Conservation (phyloP, 2,113 vertebrate species). For the Equus przewalskii region DNA sequence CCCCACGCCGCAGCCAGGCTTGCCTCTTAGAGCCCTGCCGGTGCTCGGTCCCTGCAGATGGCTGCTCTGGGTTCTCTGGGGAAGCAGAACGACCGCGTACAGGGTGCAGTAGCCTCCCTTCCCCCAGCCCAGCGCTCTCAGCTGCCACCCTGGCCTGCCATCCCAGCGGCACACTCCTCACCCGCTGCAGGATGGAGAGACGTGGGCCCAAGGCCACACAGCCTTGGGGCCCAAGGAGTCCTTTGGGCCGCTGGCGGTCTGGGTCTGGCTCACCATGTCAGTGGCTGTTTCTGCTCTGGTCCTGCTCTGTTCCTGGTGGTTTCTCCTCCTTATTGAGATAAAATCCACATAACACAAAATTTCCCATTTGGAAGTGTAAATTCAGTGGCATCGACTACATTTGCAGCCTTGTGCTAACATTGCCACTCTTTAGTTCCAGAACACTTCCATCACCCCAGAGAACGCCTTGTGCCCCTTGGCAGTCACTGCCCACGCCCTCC, state of each 20-base stretch:
- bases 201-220: neutral
- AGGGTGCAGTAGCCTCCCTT: too few relatives aligned
- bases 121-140: too few relatives aligned
- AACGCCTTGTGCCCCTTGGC: rapidly evolving
- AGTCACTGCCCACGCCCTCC: rapidly evolving
- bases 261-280: neutral
- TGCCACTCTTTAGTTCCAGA: neutral
- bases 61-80: neutral
- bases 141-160: too few relatives aligned
- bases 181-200: too few relatives aligned
- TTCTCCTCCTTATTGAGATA: neutral
- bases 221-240: neutral
- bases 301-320: neutral
- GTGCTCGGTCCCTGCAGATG: neutral
- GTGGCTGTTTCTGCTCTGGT: neutral
- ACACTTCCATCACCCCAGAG: neutral
- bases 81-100: too few relatives aligned
- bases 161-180: too few relatives aligned
- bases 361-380: neutral
- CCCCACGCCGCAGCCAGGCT: neutral
- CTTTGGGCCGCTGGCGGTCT: rapidly evolving
- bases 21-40: neutral
- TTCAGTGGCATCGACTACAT: neutral
- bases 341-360: neutral
- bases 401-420: rapidly evolving